Percentiles rank a stretch among this genome's conserved stretches.
These are phyloP conservation scores for Furcifer pardalis DNA, from an alignment of 2,797 vertebrate genomes.

Conservation along the genomic window DNA sequence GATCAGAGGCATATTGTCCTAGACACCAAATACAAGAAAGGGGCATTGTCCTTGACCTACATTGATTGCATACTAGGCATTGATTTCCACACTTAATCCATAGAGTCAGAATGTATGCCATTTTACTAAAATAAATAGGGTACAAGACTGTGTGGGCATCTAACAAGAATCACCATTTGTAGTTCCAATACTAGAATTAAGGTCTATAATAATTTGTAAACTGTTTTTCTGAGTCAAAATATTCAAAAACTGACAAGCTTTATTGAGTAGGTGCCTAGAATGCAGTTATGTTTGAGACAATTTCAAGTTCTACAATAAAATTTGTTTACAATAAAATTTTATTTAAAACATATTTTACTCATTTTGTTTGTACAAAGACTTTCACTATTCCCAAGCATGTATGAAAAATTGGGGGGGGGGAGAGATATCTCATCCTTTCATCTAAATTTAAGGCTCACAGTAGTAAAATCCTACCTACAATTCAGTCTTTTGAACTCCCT, in stretches of 20 bases:
- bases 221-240: neutral
- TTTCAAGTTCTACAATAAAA: neutral
- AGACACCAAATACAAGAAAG: conserved; percentile 5
- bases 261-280: neutral
- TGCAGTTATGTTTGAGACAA: neutral
- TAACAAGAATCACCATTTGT: neutral
- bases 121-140: conserved; percentile 4
- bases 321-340: neutral
- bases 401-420: neutral
- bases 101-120: conserved; percentile 11
- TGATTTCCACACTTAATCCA: conserved; percentile 4
- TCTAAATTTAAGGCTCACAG: neutral
- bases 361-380: neutral
- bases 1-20: conserved; percentile 10
- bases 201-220: neutral
- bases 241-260: neutral
- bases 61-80: neutral
- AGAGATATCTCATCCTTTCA: neutral
- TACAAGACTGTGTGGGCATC: neutral
- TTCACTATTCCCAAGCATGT: neutral
- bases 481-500: neutral
- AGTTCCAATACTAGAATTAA: neutral
- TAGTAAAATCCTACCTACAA: neutral
- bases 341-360: conserved; percentile 5
- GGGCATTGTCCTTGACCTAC: conserved; percentile 1